These are phyloP conservation scores for Ooceraea biroi DNA, from an alignment of 1,140 invertebrate species.

Conservation along the genomic window DNA sequence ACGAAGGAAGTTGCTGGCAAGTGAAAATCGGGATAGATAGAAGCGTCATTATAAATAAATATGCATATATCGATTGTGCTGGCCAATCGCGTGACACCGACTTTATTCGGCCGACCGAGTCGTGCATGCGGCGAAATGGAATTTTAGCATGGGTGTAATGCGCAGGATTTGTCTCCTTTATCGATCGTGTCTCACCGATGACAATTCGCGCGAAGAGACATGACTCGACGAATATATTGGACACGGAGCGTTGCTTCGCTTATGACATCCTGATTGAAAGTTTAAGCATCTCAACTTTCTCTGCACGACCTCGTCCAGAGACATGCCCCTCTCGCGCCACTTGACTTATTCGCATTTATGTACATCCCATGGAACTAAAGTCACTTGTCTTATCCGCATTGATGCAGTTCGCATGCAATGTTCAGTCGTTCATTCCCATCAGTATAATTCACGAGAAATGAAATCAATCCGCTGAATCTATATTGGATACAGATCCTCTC, in stretches of 20 bases:
- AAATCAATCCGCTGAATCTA: no score
- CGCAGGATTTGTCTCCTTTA: conserved; percentile 60
- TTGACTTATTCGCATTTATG: conserved; percentile 49
- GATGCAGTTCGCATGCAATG: background rate
- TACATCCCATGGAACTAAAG: conserved; percentile 32
- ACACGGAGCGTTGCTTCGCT: conserved; percentile 40
- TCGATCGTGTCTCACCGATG: conserved; percentile 55
- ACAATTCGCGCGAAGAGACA: conserved; percentile 49
- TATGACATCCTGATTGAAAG: conserved; percentile 59
- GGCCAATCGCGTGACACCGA: conserved; percentile 8
- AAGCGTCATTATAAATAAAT: conserved; percentile 24
- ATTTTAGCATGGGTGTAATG: conserved; percentile 57
- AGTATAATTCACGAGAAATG: no score
- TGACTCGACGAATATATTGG: conserved; percentile 34
- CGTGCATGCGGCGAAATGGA: conserved; percentile 19
- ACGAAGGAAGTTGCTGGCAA: background rate
- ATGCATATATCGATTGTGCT: conserved; percentile 53
- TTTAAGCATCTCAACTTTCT: conserved; percentile 57
- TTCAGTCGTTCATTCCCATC: background rate
- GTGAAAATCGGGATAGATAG: background rate
- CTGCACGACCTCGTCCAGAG: conserved; percentile 51
- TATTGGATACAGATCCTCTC: no score
- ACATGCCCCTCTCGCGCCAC: conserved; percentile 46
- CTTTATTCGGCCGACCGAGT: conserved; percentile 30
- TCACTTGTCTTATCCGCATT: conserved; percentile 38